Base-by-base conservation (phyloP, 2,113 vertebrate species). In the Himantopus leucocephalus region DNA sequence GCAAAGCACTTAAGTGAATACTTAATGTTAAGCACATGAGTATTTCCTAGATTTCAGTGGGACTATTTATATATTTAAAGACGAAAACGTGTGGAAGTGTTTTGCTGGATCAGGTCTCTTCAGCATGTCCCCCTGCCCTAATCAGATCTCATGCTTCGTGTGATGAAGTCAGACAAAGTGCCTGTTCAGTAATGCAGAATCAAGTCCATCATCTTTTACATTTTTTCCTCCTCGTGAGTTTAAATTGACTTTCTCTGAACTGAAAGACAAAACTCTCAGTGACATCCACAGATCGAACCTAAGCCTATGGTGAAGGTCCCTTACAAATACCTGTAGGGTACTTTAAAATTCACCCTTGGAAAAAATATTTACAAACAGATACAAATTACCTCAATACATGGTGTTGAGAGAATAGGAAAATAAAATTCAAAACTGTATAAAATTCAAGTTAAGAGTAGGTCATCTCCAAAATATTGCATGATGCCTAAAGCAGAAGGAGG, bases 1-100 rank as follows among this genome's bases (percentile, higher is more conserved):
- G 50, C 73, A 92, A 92, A 97, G 94, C 95, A 95, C 95, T 97
- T 94, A 96, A 95, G 88, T 32, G 18, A 94, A 73, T 90, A 68
- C 48, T 76, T 82, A 93, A 82, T 14, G 7, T 88, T 79, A 86
- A 89, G 34, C 16, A 78, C 14, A 14, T 19, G 66, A 81, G 82
- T 68, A 83, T 90, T 93, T 94, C 95, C 92, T 95, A 81, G 91
- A 83, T 79, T 96, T 90, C 89, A 52, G 29, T 32, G 48, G 56
- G 48, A 56, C 66, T 92, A 59, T 78, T 92, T 53, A 60, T 67
- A 75, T 30, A 50, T 5, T 59, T 77, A 15, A 55, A 75, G 85
- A 80, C 0, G 1, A 70, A 59, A 53, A 85, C 0, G 3, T 12
- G 19, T 47, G 4, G 7, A 83, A 83, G 67, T 45, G 34, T 86